Base-by-base conservation (phyloP, 2,113 vertebrate species). In the Panurus biarmicus region DNA sequence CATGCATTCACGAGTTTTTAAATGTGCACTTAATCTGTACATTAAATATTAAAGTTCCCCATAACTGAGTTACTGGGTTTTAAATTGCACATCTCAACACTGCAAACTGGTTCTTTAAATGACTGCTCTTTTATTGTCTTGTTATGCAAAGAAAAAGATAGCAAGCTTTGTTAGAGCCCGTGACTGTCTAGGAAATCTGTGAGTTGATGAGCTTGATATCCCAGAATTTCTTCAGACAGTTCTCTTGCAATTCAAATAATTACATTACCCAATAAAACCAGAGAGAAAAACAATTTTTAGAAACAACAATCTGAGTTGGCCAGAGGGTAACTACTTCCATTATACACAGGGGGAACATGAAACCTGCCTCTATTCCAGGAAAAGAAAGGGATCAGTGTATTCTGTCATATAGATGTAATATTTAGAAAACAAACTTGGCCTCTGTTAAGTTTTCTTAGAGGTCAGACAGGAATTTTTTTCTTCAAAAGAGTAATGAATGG, bases 251-350 rank as follows among this genome's bases (percentile, higher is more conserved):
- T 93, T 95, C 89, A 94, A 96, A 95, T 96, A 95, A 96, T 87
- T 94, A 85, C 67, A 94, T 77, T 90, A 54, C 48, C 54, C 93
- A 85, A 81, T 94, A 92, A 94, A 96, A 96, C 16, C 21, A 57
- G 86, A 79, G 82, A 83, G 89, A 62, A 95, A 96, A 96, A 77
- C 66, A 86, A 65, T 92, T 85, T 82, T 96, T 80, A 95, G 94
- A 89, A 96, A 56, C 91, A 96, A 70, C 92, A 88, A 35, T 96
- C 82, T 94, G 80, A 95, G 56, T 29, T 93, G 91, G 91, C 94
- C 96, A 96, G 95, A 96, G 95, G 96, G 97, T 92, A 97, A 96
- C 87, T 94, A 58, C 95, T 97, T 95, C 85, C 90, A 89, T 94
- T 96, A 95, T 83, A 94, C 92, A 92, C 95, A 73, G 50, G 88